Conservation (phyloP, 2,113 vertebrate genomes). For the Paratilapia polleni region DNA sequence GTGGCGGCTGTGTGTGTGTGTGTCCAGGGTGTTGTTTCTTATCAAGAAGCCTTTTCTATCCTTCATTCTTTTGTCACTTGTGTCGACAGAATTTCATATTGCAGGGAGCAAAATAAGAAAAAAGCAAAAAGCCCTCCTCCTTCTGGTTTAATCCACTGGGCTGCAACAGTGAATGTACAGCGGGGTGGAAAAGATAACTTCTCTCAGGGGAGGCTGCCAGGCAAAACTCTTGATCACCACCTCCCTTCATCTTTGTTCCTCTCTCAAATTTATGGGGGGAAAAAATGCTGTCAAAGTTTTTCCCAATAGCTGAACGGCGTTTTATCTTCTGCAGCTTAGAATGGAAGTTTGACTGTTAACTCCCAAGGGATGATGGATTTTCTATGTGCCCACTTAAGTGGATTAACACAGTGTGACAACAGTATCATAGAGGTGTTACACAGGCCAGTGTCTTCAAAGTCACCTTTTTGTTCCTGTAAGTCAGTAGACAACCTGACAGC, state of each 20-base stretch:
- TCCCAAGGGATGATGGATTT: conserved; percentile 38
- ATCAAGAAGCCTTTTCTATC: conserved; percentile 39
- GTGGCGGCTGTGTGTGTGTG: neutral
- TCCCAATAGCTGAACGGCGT: neutral
- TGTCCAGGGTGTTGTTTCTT: conserved; percentile 24
- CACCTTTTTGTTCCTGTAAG: conserved; percentile 25
- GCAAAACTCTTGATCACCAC: conserved; percentile 47
- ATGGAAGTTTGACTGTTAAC: conserved; percentile 31
- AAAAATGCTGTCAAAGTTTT: conserved; percentile 30
- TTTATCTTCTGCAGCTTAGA: conserved; percentile 39
- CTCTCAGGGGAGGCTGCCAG: conserved; percentile 56
- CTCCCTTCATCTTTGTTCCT: conserved; percentile 45
- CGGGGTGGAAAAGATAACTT: conserved; percentile 65
- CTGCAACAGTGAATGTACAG: conserved; percentile 51
- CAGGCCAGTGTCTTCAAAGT: conserved; percentile 46
- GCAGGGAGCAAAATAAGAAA: neutral
- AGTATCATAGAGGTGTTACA: conserved; percentile 25
- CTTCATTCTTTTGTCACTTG: conserved; percentile 51
- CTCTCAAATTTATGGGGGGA: neutral
- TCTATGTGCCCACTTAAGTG: conserved; percentile 33
- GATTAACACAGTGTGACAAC: conserved; percentile 51
- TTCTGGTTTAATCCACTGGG: conserved; percentile 55
- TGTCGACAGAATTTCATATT: conserved; percentile 47
- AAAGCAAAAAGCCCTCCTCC: conserved; percentile 31
- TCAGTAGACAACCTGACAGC: conserved; percentile 19